phyloP scores from a whole-genome alignment of 2,888 invertebrate species.

The Ceratothoa steindachneri region DNA sequence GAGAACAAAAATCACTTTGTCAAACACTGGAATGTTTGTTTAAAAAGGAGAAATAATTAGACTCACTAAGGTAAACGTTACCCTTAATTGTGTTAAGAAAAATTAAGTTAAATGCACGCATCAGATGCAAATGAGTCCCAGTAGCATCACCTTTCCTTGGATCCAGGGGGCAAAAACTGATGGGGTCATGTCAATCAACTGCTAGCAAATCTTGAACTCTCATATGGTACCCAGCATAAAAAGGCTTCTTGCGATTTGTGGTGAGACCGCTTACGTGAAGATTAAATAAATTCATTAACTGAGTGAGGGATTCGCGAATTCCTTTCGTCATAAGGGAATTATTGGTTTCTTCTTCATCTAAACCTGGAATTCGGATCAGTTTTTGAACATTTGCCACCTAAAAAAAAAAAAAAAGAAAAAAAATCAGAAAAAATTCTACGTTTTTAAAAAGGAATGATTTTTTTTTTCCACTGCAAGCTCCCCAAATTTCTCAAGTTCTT shows the following conservation, averaged over 20 bases:
- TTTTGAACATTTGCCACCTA: background rate
- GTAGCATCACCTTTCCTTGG: background rate
- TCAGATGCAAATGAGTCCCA: too few relatives aligned
- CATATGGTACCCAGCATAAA: background rate
- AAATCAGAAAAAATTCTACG: too few relatives aligned
- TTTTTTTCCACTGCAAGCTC: too few relatives aligned
- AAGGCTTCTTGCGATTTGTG: background rate
- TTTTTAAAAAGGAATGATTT: too few relatives aligned
- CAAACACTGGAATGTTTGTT: background rate
- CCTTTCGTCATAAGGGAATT: background rate
- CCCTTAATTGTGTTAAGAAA: too few relatives aligned
- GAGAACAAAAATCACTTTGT: background rate
- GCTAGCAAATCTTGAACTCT: background rate
- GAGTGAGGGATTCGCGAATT: background rate
- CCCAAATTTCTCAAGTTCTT: too few relatives aligned
- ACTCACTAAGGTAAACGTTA: too few relatives aligned
- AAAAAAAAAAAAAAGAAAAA: background rate
- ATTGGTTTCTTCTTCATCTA: background rate
- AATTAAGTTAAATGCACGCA: too few relatives aligned
- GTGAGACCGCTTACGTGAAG: background rate
- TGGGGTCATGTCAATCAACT: background rate
- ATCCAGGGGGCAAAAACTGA: background rate
- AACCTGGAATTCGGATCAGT: background rate
- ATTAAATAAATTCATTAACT: background rate
- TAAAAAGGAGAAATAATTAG: too few relatives aligned